phyloP scores from a whole-genome alignment of 2,888 invertebrate genomes.

The Hirtodrosophila histrioides region DNA sequence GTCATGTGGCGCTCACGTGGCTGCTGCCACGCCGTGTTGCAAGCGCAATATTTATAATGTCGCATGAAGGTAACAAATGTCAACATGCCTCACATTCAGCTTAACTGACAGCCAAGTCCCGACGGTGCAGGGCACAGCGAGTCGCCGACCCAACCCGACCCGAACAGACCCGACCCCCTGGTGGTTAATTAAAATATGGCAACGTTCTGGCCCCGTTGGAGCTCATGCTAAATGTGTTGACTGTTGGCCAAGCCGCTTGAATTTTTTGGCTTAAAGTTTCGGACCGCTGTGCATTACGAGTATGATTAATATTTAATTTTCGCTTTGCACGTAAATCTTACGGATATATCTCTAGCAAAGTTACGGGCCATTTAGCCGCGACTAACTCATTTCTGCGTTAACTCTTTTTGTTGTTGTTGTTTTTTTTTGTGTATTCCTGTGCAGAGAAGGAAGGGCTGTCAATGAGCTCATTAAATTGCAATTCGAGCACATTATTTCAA shows the following conservation, averaged over 20 bases:
- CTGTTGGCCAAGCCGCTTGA: conserved; percentile 25
- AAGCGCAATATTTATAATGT: conserved; percentile 59
- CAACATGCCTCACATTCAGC: conserved; percentile 67
- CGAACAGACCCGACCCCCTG: conserved; percentile 41
- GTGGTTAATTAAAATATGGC: conserved; percentile 73
- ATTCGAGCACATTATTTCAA: conserved; percentile 56
- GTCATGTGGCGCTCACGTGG: conserved; percentile 51
- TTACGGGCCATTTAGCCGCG: conserved; percentile 61
- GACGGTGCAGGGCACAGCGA: conserved; percentile 9
- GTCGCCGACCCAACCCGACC: conserved; percentile 4
- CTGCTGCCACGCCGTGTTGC: conserved; percentile 25
- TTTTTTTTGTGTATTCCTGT: not conserved
- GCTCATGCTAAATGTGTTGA: conserved; percentile 44
- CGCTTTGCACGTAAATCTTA: conserved; percentile 42
- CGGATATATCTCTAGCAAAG: conserved; percentile 19
- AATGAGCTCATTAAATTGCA: conserved; percentile 77
- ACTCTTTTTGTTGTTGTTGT: conserved; percentile 1
- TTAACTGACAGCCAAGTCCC: conserved; percentile 54
- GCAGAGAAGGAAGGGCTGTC: conserved; percentile 51
- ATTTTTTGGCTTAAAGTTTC: conserved; percentile 19
- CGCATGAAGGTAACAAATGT: conserved; percentile 74
- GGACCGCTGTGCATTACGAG: conserved; percentile 17
- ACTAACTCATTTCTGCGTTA: conserved; percentile 38
- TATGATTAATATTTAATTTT: conserved; percentile 60
- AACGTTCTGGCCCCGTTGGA: conserved; percentile 18